Conservation (phyloP, 2,888 invertebrate genomes). For the Lycocerus yunnanus region DNA sequence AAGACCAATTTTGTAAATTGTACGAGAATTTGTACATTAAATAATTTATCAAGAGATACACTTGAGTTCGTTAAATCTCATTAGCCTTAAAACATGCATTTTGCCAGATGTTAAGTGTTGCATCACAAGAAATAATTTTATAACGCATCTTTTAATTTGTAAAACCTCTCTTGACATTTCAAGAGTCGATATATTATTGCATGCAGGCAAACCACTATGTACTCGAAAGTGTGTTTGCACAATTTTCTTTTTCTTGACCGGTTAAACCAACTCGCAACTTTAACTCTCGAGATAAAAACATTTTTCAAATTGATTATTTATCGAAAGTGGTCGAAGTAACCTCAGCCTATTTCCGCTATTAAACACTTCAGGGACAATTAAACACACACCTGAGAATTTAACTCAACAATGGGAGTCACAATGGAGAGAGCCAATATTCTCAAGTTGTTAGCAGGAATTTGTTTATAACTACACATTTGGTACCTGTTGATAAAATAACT, state of each 20-base stretch:
- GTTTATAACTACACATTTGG: not conserved
- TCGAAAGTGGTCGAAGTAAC: constrained; percentile 3
- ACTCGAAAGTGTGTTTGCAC: not conserved
- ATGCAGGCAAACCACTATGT: not conserved
- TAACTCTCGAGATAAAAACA: not conserved
- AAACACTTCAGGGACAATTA: constrained; percentile 5
- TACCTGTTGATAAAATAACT: constrained; percentile 78
- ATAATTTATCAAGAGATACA: not conserved
- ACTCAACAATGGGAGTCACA: not conserved
- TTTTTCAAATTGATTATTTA: not conserved
- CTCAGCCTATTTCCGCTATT: constrained; percentile 3
- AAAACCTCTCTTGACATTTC: not conserved
- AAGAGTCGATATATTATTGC: not conserved
- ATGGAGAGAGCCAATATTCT: not conserved
- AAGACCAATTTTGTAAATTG: not conserved
- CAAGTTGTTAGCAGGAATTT: not conserved
- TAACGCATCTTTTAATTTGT: constrained; percentile 4
- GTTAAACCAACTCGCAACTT: not conserved
- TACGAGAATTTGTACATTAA: not conserved
- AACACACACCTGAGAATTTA: constrained; percentile 2
- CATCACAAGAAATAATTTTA: constrained; percentile 2
- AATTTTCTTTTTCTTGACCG: not conserved
- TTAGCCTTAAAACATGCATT: constrained; percentile 3
- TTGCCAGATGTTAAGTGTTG: constrained; percentile 2
- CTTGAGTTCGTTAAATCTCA: not conserved